A percentile compares a stretch with the other conserved stretches of the same genome.
phyloP scores from a whole-genome alignment of 92 coral and sea anemone species.

The Phenganax stokvisi region DNA sequence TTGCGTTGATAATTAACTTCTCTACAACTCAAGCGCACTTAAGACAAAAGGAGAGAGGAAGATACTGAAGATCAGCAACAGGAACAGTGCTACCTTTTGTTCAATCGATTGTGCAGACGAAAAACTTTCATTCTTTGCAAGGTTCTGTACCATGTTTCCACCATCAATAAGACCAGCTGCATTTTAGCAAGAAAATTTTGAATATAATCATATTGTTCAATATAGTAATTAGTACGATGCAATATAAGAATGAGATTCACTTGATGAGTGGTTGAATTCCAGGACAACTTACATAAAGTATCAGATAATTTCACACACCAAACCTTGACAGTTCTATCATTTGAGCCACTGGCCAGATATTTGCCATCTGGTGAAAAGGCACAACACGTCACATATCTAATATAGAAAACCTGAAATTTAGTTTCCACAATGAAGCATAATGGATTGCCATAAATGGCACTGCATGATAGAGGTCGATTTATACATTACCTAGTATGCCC shows the following conservation, averaged over 20 bases:
- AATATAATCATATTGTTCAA: not conserved
- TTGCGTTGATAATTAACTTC: not conserved
- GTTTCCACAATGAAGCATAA: not conserved
- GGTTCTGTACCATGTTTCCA: slow-evolving; percentile 35
- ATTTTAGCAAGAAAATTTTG: not conserved
- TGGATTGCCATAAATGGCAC: not conserved
- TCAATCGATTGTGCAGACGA: slow-evolving; percentile 10
- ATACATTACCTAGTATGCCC: slow-evolving; percentile 67
- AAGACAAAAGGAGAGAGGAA: not conserved
- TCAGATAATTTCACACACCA: slow-evolving; percentile 73
- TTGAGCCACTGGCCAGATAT: slow-evolving; percentile 88
- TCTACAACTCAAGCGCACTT: not conserved
- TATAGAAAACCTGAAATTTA: not conserved
- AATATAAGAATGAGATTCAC: too few species aligned
- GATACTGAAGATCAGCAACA: not conserved
- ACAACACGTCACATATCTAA: slow-evolving; percentile 88
- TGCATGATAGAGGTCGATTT: not conserved
- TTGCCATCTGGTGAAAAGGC: slow-evolving; percentile 86
- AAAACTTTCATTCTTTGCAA: slow-evolving; percentile 6
- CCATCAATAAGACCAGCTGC: slow-evolving; percentile 27
- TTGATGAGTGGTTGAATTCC: too few species aligned
- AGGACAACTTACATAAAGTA: slow-evolving; percentile 5
- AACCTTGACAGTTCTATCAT: slow-evolving; percentile 75
- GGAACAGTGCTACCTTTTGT: slow-evolving; percentile 7
- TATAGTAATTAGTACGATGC: too few species aligned